A percentile compares a stretch with the other conserved stretches of the same genome.
Evolutionary conservation across 2,113 vertebrate species (phyloP).

Genomic region (Heterochromis multidens): DNA sequence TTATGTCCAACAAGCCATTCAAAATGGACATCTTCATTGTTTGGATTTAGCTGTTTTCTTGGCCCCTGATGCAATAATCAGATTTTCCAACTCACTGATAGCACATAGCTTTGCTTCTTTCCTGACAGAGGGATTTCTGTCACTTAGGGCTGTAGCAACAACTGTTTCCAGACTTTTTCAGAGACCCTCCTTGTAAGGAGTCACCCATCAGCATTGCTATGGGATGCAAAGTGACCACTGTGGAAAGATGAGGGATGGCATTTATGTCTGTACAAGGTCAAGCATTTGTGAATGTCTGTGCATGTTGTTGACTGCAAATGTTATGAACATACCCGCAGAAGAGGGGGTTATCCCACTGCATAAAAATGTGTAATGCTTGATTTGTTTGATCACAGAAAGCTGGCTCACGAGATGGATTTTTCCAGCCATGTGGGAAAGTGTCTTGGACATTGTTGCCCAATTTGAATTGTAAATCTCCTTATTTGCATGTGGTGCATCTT

Average conservation of each 20-base stretch:
- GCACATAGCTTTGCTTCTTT: slow-evolving; percentile 17
- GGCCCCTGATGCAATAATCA: not conserved
- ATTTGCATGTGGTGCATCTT: slow-evolving; percentile 33
- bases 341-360: not conserved
- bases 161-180: slow-evolving; percentile 1
- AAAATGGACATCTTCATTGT: slow-evolving; percentile 28
- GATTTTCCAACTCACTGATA: slow-evolving; percentile 24
- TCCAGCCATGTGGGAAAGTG: not conserved
- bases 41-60: slow-evolving; percentile 15
- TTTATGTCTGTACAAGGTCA: slow-evolving; percentile 45
- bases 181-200: slow-evolving; percentile 14
- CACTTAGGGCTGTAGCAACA: not conserved
- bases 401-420: not conserved
- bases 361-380: not conserved
- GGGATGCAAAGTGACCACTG: slow-evolving; percentile 33
- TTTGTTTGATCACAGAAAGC: slow-evolving; percentile 24
- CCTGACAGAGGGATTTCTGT: slow-evolving; percentile 25
- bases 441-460: not conserved
- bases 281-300: slow-evolving; percentile 22
- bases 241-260: slow-evolving; percentile 45
- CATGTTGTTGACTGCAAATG: not conserved
- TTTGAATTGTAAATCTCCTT: slow-evolving; percentile 58
- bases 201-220: not conserved
- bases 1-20: not conserved
- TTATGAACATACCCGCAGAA: not conserved